phyloP scores from a whole-genome alignment of 2,888 invertebrate species.

The Anarsia innoxiella region DNA sequence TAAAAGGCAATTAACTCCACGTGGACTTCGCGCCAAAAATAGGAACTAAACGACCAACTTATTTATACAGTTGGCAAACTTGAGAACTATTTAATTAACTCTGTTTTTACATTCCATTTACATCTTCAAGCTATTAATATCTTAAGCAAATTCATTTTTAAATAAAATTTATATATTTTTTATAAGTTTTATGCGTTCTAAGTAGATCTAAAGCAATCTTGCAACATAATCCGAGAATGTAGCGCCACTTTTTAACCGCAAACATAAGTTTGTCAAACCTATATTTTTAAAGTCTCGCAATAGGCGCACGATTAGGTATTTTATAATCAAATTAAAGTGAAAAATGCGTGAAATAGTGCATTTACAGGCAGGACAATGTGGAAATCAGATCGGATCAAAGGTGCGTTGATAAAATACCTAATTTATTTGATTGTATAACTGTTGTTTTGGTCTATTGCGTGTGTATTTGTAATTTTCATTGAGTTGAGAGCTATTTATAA shows the following conservation, averaged over 20 bases:
- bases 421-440: constrained; percentile 16
- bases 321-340: constrained; percentile 20
- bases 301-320: constrained; percentile 21
- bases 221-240: too few relatives aligned
- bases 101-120: too few relatives aligned
- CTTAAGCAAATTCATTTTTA: not conserved
- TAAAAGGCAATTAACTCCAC: too few relatives aligned
- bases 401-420: constrained; percentile 53
- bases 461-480: constrained; percentile 10
- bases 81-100: too few relatives aligned
- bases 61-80: constrained; percentile 6
- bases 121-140: too few relatives aligned
- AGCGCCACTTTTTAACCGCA: constrained; percentile 8
- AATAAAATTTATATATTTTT: too few relatives aligned
- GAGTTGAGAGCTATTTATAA: constrained; percentile 13
- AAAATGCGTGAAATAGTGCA: constrained; percentile 95
- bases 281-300: constrained; percentile 18
- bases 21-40: constrained; percentile 29
- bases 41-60: constrained; percentile 16
- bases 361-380: constrained; percentile 92
- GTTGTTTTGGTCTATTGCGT: constrained; percentile 18
- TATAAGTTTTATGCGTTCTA: too few relatives aligned
- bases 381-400: constrained; percentile 95
- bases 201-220: too few relatives aligned
- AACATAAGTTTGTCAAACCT: constrained; percentile 8